Evolutionary conservation across 2,888 invertebrate genomes (phyloP).

Genomic region (Drosophila colorata): DNA sequence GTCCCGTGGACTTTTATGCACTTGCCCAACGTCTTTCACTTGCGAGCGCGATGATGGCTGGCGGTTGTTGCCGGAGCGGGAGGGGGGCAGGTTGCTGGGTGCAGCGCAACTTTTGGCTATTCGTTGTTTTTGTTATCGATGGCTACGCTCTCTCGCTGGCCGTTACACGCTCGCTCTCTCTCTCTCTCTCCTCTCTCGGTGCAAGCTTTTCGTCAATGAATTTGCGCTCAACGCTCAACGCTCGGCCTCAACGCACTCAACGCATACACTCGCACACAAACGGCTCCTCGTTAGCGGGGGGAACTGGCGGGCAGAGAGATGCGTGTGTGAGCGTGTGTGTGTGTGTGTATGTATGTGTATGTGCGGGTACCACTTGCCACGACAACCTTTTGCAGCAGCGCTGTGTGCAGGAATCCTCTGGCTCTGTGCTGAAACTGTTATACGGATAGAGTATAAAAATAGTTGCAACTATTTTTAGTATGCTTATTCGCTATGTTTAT

Average conservation of each 20-base stretch:
- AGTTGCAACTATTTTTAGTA: constrained; percentile 75
- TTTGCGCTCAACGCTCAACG: constrained; percentile 61
- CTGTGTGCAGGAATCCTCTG: constrained; percentile 66
- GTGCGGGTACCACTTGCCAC: constrained; percentile 74
- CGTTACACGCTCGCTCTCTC: constrained; percentile 16
- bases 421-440: constrained; percentile 60
- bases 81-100: constrained; percentile 41
- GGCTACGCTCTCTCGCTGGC: constrained; percentile 38
- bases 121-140: constrained; percentile 79
- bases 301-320: constrained; percentile 36
- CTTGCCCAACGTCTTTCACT: constrained; percentile 60
- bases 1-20: constrained; percentile 57
- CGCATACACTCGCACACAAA: constrained; percentile 39
- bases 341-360: constrained; percentile 43
- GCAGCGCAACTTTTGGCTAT: constrained; percentile 63
- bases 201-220: constrained; percentile 72
- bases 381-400: constrained; percentile 66
- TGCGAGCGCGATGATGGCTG: constrained; percentile 35
- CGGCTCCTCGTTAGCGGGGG: constrained; percentile 38
- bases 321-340: constrained; percentile 20
- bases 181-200: constrained; percentile 22
- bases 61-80: constrained; percentile 24
- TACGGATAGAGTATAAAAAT: constrained; percentile 59
- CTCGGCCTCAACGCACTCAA: constrained; percentile 36
- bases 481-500: constrained; percentile 31